Conservation (phyloP, 2,797 vertebrate species). For the Sebastes oblongus region DNA sequence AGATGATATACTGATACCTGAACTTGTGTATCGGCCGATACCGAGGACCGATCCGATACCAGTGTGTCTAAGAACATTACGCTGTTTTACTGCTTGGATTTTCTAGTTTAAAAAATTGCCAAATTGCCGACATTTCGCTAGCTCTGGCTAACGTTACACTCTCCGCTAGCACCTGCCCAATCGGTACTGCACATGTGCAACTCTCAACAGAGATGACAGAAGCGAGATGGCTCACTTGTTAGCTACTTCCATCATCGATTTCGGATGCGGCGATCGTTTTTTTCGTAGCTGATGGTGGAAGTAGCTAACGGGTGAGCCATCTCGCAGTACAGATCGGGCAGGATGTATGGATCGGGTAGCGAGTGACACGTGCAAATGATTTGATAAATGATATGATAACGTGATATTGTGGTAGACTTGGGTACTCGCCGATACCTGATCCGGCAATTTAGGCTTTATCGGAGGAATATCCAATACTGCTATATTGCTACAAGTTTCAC, state of each 20-base stretch:
- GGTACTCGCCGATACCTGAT: no score
- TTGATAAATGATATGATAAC: not conserved
- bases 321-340: not conserved
- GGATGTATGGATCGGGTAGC: no score
- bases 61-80: not conserved
- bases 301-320: not conserved
- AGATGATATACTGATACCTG: not conserved
- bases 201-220: not conserved
- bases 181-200: no score
- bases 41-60: not conserved
- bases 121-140: no score
- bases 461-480: not conserved
- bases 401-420: not conserved
- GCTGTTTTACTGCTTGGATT: not conserved
- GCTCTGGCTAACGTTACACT: no score
- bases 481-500: slow-evolving; percentile 37
- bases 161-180: no score
- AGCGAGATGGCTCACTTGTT: not conserved
- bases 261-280: not conserved
- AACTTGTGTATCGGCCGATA: not conserved
- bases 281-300: not conserved
- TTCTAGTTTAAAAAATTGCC: not conserved
- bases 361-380: no score
- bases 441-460: not conserved
- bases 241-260: not conserved